Conservation (phyloP, 2,888 invertebrate genomes). For the Calliphora vomitoria region DNA sequence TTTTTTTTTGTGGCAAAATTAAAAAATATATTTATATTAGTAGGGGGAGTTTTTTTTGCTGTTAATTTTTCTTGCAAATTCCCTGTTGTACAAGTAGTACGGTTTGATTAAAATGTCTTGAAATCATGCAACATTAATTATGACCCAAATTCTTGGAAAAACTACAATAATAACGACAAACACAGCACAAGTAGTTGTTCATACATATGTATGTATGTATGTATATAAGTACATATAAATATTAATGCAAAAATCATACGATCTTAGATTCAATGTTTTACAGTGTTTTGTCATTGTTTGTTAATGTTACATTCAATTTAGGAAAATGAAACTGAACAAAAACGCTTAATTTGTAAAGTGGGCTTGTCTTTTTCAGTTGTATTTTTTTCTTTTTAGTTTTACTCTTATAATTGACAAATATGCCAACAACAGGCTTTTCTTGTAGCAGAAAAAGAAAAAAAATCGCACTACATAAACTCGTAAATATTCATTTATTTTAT, state of each 20-base stretch:
- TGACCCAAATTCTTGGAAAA: constrained; percentile 84
- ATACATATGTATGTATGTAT: constrained; percentile 4
- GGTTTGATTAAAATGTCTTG: constrained; percentile 75
- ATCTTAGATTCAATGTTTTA: constrained; percentile 62
- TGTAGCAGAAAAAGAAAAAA: neutral
- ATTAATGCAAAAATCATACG: constrained; percentile 66
- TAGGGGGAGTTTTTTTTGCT: constrained; percentile 48
- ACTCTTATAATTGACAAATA: constrained; percentile 69
- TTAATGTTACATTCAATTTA: constrained; percentile 61
- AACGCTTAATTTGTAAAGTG: constrained; percentile 63
- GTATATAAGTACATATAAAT: neutral
- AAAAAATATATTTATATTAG: neutral
- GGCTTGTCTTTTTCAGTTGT: constrained; percentile 67
- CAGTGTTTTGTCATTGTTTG: constrained; percentile 62
- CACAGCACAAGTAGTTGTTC: constrained; percentile 28
- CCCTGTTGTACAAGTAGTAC: constrained; percentile 13
- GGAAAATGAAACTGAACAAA: constrained; percentile 45
- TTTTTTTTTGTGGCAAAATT: neutral
- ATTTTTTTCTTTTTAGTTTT: neutral
- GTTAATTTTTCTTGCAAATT: constrained; percentile 36
- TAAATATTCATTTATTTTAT: constrained; percentile 66
- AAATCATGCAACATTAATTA: constrained; percentile 85
- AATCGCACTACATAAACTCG: constrained; percentile 37
- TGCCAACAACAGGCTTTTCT: constrained; percentile 67
- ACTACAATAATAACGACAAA: constrained; percentile 72